Evolutionary conservation across 2,888 invertebrate genomes (phyloP), one percentile per base, ranked within the genome.

Genomic region (Balanococcus diminutus): DNA sequence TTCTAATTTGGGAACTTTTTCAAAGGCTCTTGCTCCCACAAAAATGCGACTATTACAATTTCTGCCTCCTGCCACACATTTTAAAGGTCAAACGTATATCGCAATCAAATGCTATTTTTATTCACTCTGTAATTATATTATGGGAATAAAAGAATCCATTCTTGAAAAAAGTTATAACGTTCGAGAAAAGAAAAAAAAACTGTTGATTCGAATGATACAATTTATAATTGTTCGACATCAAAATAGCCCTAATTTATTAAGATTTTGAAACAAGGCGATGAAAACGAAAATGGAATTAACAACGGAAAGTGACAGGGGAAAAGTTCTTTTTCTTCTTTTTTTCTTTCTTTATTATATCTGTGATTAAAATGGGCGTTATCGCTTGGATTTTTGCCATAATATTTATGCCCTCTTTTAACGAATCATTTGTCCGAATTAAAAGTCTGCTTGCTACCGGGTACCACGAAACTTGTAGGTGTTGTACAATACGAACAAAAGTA

Each of bases 301-400:
- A 72, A 72, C 31, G 16, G n/a, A 32, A 72, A 72, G 72, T 72
- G 16, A 72, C 28, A 31, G 11, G 25, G 19, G 36, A 67, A n/a
- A 75, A 75, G 32, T 31, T 75, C 32, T 31, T 6, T n/a, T 75
- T 75, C 19, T 32, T 75, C 6, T 75, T 4, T 75, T 22, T 9
- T 14, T 36, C 19, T 19, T 19, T 36, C 36, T 32, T 19, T 79
- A 32, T 79, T 79, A 36, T 79, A 79, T 79, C 75, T 19, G 36
- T 79, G 75, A 79, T 31, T 79, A 36, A 79, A 36, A 32, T 79
- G 75, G 75, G 75, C 75, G 75, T 79, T 79, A 36, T 79, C 75
- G 75, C 16, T 79, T 79, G 75, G 75, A 79, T 79, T 79, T 36
- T 36, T 79, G 75, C 75, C 75, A 79, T 79, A 32, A 28, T 79